phyloP scores from a whole-genome alignment of 2,797 vertebrate species.

The Octomys mimax region DNA sequence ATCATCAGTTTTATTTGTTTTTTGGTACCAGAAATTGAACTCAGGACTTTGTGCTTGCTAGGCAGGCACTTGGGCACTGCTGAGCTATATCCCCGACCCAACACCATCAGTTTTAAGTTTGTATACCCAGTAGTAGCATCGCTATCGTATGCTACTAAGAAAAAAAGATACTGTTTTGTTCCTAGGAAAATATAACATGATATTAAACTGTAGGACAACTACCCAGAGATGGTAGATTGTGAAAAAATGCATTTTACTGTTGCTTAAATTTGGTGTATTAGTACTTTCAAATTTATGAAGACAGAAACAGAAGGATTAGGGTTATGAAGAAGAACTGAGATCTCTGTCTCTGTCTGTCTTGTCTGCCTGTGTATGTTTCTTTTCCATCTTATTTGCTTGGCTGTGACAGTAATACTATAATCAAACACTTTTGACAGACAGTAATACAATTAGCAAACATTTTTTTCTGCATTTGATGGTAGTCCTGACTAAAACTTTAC shows the following conservation, averaged over 20 bases:
- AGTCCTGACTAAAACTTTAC: not conserved
- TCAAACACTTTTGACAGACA: not conserved
- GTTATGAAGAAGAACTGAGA: slow-evolving; percentile 8
- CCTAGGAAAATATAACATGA: not conserved
- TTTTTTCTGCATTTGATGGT: not conserved
- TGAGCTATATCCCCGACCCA: too few species aligned
- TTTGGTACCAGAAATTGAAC: too few species aligned
- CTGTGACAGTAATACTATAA: not conserved
- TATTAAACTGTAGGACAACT: not conserved
- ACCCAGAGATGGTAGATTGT: slow-evolving; percentile 14
- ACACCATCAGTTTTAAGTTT: too few species aligned
- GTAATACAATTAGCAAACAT: not conserved
- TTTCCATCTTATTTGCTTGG: not conserved
- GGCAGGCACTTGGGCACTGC: too few species aligned
- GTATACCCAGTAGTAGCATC: not conserved
- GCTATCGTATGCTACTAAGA: slow-evolving; percentile 1
- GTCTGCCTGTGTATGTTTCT: not conserved
- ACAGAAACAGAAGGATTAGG: slow-evolving; percentile 12
- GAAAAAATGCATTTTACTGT: slow-evolving; percentile 14
- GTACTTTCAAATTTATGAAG: not conserved
- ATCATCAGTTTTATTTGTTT: not conserved
- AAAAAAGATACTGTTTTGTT: not conserved
- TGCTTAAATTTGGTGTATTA: not conserved
- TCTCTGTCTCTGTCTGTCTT: not conserved
- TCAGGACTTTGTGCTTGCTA: too few species aligned